These are phyloP conservation scores for Prionace glauca DNA, from an alignment of 2,797 vertebrate species.

Conservation along the genomic window DNA sequence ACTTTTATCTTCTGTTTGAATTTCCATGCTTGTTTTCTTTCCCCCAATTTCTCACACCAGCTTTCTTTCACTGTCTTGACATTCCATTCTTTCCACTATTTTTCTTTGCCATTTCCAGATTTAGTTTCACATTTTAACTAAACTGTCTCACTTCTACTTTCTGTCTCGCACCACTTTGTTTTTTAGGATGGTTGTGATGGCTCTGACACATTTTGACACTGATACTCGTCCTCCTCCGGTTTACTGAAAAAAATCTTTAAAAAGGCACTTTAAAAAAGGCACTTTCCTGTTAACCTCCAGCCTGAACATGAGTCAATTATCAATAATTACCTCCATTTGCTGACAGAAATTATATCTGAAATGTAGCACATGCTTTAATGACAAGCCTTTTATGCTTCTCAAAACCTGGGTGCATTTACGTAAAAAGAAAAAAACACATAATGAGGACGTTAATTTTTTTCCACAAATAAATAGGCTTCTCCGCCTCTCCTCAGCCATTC, in stretches of 20 bases:
- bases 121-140: not conserved
- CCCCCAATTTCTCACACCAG: conserved; percentile 6
- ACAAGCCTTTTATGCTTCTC: conserved; percentile 40
- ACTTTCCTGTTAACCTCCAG: conserved; percentile 34
- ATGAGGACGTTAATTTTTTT: conserved; percentile 4
- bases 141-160: not conserved
- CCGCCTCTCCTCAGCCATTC: not conserved
- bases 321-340: conserved; percentile 46
- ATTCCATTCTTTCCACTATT: conserved; percentile 39
- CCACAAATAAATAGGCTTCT: conserved; percentile 43
- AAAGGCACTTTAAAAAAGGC: not conserved
- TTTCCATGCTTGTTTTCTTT: not conserved
- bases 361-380: conserved; percentile 40
- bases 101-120: conserved; percentile 36
- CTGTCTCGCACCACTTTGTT: not conserved
- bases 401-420: not conserved
- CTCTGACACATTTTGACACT: not conserved
- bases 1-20: not conserved
- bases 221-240: conserved; percentile 28
- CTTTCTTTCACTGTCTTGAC: not conserved
- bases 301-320: conserved; percentile 44
- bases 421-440: conserved; percentile 39
- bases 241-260: not conserved
- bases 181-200: not conserved
- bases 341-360: conserved; percentile 41